Evolutionary conservation across 2,113 vertebrate genomes (phyloP), one percentile per base, ranked within the genome.

Genomic region (Larimichthys polyactis): DNA sequence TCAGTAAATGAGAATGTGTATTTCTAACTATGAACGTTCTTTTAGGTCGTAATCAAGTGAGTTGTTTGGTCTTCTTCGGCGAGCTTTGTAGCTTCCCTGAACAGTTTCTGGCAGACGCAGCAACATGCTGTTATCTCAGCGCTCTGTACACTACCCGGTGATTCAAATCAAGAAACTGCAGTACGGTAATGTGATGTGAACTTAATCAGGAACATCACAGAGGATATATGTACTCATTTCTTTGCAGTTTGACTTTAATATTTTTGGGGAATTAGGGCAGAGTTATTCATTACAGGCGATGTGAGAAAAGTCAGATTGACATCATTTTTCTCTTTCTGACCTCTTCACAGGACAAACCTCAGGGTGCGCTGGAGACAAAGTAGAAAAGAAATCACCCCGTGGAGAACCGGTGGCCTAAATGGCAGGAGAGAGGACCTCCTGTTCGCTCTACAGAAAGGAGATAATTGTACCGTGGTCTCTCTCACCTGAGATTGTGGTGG

Each of bases 401-500:
- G 29, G 90, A 43, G 81, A 85, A 60, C 29, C 69, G 29, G 78
- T 20, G 24, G 75, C 57, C 65, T 36, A 58, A 81, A 71, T 63
- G 83, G 74, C 75, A 65, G 74, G 62, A 72, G 78, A 59, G 49
- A 58, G 74, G 68, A 79, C 65, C 1, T 10, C 71, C 69, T 75
- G 82, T 81, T 71, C 14, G 3, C 79, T 59, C 55, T n/a, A 43
- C 51, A 88, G 85, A 90, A 75, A 81, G 60, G 48, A 81, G 58
- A 82, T 89, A 82, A 93, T 89, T 71, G 78, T 57, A 27, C 71
- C 6, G 19, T 2, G 19, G 86, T 68, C 75, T n/a, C 60, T 62
- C 88, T 96, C 95, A 99, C 98, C 98, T 97, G 98, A 96, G 95
- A 99, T 96, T 67, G 97, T 96, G 84, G 97, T 97, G 77, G 97